phyloP scores from a whole-genome alignment of 1,140 invertebrate genomes.

The Drosophila serrata region DNA sequence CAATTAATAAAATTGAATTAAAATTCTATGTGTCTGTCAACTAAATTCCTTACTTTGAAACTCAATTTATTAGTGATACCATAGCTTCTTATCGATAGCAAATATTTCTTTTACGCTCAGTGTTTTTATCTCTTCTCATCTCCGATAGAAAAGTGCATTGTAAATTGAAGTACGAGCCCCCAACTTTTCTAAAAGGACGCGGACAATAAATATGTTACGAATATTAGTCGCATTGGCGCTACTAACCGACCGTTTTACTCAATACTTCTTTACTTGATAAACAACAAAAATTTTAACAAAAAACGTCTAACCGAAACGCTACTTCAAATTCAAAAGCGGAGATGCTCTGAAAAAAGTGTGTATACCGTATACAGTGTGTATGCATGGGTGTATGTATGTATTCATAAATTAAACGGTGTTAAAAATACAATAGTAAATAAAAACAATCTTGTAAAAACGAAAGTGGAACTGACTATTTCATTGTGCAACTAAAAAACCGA shows the following conservation, averaged over 20 bases:
- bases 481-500: too few species aligned
- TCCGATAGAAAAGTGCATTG: background rate
- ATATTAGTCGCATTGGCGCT: background rate
- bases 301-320: background rate
- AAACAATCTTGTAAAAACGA: background rate
- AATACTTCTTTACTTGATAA: background rate
- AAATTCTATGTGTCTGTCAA: background rate
- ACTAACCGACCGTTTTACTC: background rate
- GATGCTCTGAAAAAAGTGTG: constrained; percentile 10
- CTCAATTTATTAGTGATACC: background rate
- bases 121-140: background rate
- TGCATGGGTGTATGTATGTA: background rate
- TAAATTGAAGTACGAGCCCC: background rate
- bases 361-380: constrained; percentile 5
- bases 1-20: background rate
- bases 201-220: background rate
- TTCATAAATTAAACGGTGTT: background rate
- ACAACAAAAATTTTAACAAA: background rate
- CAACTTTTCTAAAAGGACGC: background rate
- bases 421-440: background rate
- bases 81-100: background rate
- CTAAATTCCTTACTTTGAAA: background rate
- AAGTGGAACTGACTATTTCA: too few species aligned
- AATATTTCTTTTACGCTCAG: background rate
- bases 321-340: constrained; percentile 3